Conservation (phyloP, 2,888 invertebrate genomes). For the Myopa testacea region DNA sequence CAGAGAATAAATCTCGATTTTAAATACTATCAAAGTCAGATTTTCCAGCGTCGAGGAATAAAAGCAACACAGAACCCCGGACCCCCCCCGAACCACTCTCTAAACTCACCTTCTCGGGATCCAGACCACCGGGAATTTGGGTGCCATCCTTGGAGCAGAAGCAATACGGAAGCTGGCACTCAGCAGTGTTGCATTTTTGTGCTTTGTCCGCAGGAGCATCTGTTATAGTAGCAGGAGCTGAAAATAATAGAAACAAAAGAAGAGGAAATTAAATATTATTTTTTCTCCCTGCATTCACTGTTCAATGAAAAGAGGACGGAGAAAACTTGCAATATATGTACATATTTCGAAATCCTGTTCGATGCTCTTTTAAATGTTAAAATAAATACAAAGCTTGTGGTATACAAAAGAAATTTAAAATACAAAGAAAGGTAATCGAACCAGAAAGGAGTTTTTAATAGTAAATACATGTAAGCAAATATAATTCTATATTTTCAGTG, state of each 20-base stretch:
- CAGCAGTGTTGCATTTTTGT: constrained; percentile 79
- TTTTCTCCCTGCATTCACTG: neutral
- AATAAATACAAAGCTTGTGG: no score
- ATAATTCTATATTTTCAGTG: no score
- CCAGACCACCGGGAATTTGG: constrained; percentile 83
- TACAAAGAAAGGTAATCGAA: no score
- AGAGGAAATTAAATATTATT: neutral
- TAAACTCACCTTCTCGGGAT: constrained; percentile 80
- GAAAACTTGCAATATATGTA: no score
- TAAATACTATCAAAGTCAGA: neutral
- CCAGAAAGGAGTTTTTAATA: no score
- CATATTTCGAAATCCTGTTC: no score
- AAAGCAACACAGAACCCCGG: neutral
- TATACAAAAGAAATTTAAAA: no score
- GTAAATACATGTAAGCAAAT: no score
- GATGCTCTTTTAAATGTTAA: no score
- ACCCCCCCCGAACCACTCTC: no score
- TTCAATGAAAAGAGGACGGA: constrained; percentile 38
- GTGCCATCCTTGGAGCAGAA: constrained; percentile 94
- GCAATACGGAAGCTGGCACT: constrained; percentile 88
- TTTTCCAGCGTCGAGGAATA: neutral
- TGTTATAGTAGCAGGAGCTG: constrained; percentile 84
- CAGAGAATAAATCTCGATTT: neutral
- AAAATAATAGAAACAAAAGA: neutral
- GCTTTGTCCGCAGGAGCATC: constrained; percentile 86